Evolutionary conservation across 2,113 vertebrate species (phyloP).

Genomic region (Aleadryas rufinucha): DNA sequence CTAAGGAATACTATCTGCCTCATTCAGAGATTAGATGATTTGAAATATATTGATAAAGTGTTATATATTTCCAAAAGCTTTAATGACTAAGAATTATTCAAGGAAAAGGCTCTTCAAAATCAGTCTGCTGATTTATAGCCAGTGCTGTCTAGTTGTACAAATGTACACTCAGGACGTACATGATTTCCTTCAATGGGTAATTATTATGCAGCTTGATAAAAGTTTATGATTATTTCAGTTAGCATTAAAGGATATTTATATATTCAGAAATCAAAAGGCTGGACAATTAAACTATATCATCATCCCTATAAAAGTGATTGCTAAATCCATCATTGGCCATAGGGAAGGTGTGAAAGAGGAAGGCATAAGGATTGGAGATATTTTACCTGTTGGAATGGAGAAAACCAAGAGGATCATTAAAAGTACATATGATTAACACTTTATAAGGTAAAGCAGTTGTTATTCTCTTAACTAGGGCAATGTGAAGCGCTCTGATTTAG

Average conservation of each 20-base stretch:
- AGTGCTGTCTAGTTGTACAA: not conserved
- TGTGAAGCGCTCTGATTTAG: accelerated
- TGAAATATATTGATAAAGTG: not conserved
- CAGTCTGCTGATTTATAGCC: not conserved
- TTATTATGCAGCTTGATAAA: not conserved
- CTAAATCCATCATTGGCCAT: accelerated
- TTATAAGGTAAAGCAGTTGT: not conserved
- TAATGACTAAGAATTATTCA: not conserved
- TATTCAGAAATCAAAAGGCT: not conserved
- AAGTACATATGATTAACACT: not conserved
- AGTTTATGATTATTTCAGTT: not conserved
- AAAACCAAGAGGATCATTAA: not conserved
- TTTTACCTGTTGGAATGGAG: not conserved
- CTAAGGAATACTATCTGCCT: not conserved
- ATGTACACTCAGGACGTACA: not conserved
- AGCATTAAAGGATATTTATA: not conserved
- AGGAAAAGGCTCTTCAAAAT: not conserved
- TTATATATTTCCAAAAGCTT: not conserved
- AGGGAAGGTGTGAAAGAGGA: not conserved
- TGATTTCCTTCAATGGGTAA: not conserved
- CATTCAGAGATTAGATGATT: not conserved
- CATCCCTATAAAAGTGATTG: not conserved
- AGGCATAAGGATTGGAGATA: not conserved
- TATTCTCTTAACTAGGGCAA: not conserved
- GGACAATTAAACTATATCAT: not conserved